A percentile compares a stretch with the other conserved stretches of the same genome.
Conservation (phyloP, 2,888 invertebrate genomes). For the Diloba caeruleocephala region DNA sequence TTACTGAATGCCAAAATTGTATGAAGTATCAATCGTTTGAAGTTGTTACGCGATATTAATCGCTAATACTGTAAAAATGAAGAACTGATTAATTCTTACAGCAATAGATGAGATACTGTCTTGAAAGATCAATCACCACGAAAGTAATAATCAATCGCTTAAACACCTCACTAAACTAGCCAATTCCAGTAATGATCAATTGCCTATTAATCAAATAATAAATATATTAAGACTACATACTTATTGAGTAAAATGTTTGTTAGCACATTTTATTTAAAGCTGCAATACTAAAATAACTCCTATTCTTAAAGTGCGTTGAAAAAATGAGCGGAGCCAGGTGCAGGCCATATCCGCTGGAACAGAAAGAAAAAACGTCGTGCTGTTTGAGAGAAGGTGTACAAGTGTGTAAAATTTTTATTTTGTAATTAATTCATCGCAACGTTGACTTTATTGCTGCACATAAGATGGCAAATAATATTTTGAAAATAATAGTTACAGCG, state of each 20-base stretch:
- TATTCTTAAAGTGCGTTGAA: constrained; percentile 55
- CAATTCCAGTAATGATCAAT: background rate
- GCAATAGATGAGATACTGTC: no score
- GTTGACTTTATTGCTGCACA: background rate
- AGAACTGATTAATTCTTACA: no score
- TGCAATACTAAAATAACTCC: constrained; percentile 50
- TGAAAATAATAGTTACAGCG: no score
- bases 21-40: no score
- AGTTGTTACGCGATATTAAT: no score
- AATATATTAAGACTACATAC: background rate
- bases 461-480: background rate
- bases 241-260: constrained; percentile 3
- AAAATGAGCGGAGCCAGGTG: constrained; percentile 79
- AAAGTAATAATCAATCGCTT: no score
- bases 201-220: background rate
- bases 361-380: constrained; percentile 68
- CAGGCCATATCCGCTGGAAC: constrained; percentile 76
- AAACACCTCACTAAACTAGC: no score
- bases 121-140: no score
- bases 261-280: constrained; percentile 10
- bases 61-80: no score
- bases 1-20: no score
- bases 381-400: constrained; percentile 56
- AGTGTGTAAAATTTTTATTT: constrained; percentile 20
- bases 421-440: background rate